Percentiles rank a stretch among this genome's conserved stretches.
Conservation (phyloP, 2,113 vertebrate species). For the Pteronura brasiliensis region DNA sequence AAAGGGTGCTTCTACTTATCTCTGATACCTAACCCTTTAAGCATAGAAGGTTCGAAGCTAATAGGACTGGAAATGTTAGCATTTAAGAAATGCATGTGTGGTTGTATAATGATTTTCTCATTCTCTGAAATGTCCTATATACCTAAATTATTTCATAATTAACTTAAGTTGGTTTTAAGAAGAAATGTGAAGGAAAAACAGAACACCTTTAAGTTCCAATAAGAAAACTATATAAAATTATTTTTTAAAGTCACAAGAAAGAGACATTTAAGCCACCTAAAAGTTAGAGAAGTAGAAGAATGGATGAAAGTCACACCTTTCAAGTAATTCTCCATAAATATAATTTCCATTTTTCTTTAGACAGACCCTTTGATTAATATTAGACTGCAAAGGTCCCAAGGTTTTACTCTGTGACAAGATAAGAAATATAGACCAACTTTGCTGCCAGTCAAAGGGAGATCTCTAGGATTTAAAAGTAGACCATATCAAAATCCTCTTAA, state of each 20-base stretch:
- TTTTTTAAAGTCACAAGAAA: background rate
- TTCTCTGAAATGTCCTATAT: background rate
- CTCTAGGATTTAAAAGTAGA: background rate
- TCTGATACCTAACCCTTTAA: background rate
- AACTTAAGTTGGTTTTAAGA: background rate
- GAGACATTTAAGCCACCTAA: background rate
- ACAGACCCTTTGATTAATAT: background rate
- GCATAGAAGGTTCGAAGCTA: background rate
- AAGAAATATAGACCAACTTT: background rate
- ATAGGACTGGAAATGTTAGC: background rate
- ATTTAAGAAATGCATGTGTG: background rate
- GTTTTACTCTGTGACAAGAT: background rate
- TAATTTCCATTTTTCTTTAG: slow-evolving; percentile 14
- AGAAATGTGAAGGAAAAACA: background rate
- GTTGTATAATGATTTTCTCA: background rate
- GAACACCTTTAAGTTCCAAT: background rate
- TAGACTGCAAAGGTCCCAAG: background rate
- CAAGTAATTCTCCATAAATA: background rate
- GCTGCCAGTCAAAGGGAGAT: background rate
- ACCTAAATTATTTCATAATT: background rate
- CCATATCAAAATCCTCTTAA: background rate
- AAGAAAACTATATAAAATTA: background rate
- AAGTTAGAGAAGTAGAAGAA: background rate
- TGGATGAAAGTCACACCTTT: background rate
- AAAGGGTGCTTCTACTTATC: background rate